Base-by-base conservation (phyloP, 2,797 vertebrate species). In the Numenius phaeopus region DNA sequence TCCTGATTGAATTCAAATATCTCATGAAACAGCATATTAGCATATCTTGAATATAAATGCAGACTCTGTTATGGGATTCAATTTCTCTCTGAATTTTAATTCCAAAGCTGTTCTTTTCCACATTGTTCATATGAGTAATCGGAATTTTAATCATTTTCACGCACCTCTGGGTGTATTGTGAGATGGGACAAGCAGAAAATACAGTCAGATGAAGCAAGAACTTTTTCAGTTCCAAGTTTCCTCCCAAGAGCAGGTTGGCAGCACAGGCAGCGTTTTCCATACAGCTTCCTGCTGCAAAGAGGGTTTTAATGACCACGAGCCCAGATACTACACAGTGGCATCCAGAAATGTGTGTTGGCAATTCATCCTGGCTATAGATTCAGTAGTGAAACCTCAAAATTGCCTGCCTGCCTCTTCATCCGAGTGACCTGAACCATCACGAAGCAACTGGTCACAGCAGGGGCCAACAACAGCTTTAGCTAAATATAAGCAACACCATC, bases 31-130 rank as follows among this genome's bases (percentile, higher is more conserved):
- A 94, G 90, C 87, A 49, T 64, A 42, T 96, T 97, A 97, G 92
- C 89, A 85, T 96, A 72, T 44, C 93, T 86, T 87, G 95, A 97
- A 97, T 98, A 97, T 92, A 95, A 94, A 98, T 94, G 94, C 86
- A 81, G 83, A 26, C 69, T 88, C 83, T 65, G 39, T 32, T 87
- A 78, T 42, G 92, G 89, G 87, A 97, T 95, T 97, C 76, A 55
- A 89, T 96, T 97, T 95, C 92, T 89, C 84, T 59, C 39, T 70
- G 95, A 92, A 97, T 98, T 97, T 97, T 96, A 96, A 98, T 97
- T 96, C 95, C 81, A 55, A 75, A 92, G 85, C 67, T 96, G 83
- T 72, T 95, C 82, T 94, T 93, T 93, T 93, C 93, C 83, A 76
- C 93, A n/a, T 69, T 87, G 58, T 59, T 96, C 65, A 7, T 20